Conservation (phyloP, 2,797 vertebrate species). For the Thripadectes ignobilis region DNA sequence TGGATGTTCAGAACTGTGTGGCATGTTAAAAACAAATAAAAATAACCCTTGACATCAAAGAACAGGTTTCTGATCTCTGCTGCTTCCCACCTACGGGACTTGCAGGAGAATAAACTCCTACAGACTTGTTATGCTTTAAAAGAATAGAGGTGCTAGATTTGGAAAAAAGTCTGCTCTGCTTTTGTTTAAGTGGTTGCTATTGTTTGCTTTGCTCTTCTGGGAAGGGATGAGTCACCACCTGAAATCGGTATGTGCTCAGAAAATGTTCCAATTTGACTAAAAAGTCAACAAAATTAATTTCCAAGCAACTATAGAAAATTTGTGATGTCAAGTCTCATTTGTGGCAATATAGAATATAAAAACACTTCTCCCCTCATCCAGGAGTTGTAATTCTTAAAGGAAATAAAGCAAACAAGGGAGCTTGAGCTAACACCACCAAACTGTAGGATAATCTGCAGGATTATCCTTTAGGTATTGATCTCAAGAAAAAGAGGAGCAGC, state of each 20-base stretch:
- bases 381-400: slow-evolving; percentile 38
- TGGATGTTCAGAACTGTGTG: background rate
- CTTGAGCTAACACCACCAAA: background rate
- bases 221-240: slow-evolving; percentile 37
- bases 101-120: slow-evolving; percentile 3
- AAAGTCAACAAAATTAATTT: background rate
- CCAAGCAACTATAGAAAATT: background rate
- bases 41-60: background rate
- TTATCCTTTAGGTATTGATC: slow-evolving; percentile 55
- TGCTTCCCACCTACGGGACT: background rate
- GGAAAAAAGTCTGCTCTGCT: background rate
- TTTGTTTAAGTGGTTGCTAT: slow-evolving; percentile 20
- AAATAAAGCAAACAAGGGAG: slow-evolving; percentile 13
- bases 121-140: background rate
- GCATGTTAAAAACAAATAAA: slow-evolving; percentile 24
- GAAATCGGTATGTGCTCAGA: background rate
- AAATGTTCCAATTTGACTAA: background rate
- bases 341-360: background rate
- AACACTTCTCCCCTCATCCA: background rate
- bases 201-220: slow-evolving; percentile 22
- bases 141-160: background rate
- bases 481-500: slow-evolving; percentile 51
- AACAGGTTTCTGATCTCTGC: background rate
- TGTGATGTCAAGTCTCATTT: background rate
- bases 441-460: slow-evolving; percentile 49